phyloP scores from a whole-genome alignment of 2,797 vertebrate species.

The Pangasius djambal region DNA sequence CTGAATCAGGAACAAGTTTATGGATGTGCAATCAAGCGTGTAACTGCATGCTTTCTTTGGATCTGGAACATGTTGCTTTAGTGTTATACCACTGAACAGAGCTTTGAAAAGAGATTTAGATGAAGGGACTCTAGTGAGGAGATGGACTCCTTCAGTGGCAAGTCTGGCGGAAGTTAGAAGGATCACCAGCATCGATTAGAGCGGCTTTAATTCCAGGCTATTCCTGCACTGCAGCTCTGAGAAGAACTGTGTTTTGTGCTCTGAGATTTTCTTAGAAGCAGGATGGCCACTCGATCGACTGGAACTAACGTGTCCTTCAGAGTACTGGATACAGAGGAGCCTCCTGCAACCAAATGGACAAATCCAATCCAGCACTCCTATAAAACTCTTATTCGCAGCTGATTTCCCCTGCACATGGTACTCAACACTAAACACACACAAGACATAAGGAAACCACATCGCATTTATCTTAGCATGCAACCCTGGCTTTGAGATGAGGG shows the following conservation, averaged over 20 bases:
- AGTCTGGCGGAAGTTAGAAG: not conserved
- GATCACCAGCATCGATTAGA: not conserved
- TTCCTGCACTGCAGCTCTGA: conserved; percentile 43
- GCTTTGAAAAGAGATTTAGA: not conserved
- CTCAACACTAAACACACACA: conserved; percentile 3
- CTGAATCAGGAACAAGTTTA: not conserved
- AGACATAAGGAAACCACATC: conserved; percentile 26
- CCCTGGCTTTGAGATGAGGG: conserved; percentile 14
- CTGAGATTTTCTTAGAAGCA: conserved; percentile 1
- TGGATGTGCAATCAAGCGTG: not conserved
- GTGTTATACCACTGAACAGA: not conserved
- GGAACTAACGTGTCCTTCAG: conserved; percentile 7
- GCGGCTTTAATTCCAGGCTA: conserved; percentile 11
- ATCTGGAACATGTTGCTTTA: not conserved
- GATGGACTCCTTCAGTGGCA: not conserved
- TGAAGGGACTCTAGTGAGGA: not conserved
- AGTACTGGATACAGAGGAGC: conserved; percentile 26
- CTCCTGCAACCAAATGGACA: conserved; percentile 12
- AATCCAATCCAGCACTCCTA: conserved; percentile 31
- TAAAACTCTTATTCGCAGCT: conserved; percentile 27
- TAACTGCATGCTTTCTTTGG: not conserved
- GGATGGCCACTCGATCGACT: conserved; percentile 5
- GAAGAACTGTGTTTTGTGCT: not conserved
- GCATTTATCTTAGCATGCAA: conserved; percentile 30
- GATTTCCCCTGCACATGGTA: conserved; percentile 12